Evolutionary conservation across 2,797 vertebrate genomes (phyloP).

Genomic region (Chromis chromis): DNA sequence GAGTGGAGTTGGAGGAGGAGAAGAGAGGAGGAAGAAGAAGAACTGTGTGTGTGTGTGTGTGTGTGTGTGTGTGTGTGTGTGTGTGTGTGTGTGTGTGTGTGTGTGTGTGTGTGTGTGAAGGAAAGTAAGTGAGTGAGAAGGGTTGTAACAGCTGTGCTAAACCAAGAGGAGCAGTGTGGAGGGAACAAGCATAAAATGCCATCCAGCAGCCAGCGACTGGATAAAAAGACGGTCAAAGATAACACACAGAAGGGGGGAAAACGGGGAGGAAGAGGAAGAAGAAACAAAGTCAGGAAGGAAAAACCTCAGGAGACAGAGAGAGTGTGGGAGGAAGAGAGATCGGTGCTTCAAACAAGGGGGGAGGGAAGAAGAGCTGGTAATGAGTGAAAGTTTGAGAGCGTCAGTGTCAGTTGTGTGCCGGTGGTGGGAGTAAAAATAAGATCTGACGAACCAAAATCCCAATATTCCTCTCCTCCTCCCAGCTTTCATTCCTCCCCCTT

Average conservation of each 20-base stretch:
- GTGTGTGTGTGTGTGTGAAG: conserved; percentile 16
- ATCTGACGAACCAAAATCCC: conserved; percentile 50
- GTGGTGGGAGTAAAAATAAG: conserved; percentile 46
- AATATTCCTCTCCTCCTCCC: conserved; percentile 34
- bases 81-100: conserved; percentile 15
- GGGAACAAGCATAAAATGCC: conserved; percentile 51
- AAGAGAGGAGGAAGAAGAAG: conserved; percentile 30
- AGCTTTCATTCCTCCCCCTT: conserved; percentile 19
- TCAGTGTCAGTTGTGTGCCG: conserved; percentile 9
- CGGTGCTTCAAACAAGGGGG: conserved; percentile 51
- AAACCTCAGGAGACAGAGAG: conserved; percentile 68
- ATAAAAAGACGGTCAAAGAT: conserved; percentile 60
- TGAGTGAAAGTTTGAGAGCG: conserved; percentile 65
- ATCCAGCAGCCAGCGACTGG: conserved; percentile 55
- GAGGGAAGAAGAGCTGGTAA: conserved; percentile 47
- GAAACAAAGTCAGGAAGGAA: conserved; percentile 73
- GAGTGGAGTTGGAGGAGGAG: conserved; percentile 51
- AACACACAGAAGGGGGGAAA: conserved; percentile 42
- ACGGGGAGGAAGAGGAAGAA: conserved; percentile 69
- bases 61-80: conserved; percentile 20
- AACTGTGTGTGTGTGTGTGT: conserved; percentile 25
- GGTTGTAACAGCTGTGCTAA: conserved; percentile 61
- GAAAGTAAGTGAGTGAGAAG: conserved; percentile 45
- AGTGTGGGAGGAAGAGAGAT: conserved; percentile 71
- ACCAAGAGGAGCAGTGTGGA: conserved; percentile 44